A percentile compares a stretch with the other conserved stretches of the same genome.
phyloP scores from a whole-genome alignment of 1,140 invertebrate genomes.

The Gonioctena quinquepunctata region DNA sequence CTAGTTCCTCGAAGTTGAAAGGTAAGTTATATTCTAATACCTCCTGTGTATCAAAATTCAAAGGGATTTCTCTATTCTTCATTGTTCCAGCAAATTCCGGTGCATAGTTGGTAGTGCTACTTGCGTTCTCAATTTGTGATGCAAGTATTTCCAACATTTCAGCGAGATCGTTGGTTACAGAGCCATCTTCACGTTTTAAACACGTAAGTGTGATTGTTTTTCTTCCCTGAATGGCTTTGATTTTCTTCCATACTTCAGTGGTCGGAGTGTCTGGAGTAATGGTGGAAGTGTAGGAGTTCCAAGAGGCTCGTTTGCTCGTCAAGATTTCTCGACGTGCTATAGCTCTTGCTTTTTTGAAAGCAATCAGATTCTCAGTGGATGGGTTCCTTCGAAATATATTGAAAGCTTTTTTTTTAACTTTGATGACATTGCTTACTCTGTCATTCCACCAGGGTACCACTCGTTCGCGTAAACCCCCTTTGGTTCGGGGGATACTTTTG shows the following conservation, averaged over 20 bases:
- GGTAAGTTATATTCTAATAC: background rate
- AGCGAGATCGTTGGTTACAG: background rate
- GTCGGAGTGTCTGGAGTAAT: background rate
- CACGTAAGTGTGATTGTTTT: background rate
- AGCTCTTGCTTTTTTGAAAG: conserved; percentile 6
- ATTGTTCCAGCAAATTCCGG: no score
- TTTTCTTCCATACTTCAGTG: background rate
- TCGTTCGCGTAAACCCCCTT: background rate
- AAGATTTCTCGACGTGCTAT: background rate
- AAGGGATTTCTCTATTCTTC: background rate
- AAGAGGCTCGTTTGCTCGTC: background rate
- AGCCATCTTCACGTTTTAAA: background rate
- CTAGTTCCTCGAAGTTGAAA: background rate
- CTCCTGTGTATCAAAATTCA: background rate
- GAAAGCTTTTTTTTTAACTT: conserved; percentile 2
- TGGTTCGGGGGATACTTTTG: background rate
- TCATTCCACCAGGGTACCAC: conserved; percentile 13
- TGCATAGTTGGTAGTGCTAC: no score
- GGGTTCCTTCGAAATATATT: background rate
- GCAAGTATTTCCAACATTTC: no score
- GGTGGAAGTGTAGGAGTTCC: background rate
- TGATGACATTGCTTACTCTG: background rate
- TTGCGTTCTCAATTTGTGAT: no score
- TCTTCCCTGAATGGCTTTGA: background rate
- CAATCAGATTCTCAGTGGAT: background rate